These are phyloP conservation scores for Vanessa cardui DNA, from an alignment of 2,888 invertebrate species.

Conservation along the genomic window DNA sequence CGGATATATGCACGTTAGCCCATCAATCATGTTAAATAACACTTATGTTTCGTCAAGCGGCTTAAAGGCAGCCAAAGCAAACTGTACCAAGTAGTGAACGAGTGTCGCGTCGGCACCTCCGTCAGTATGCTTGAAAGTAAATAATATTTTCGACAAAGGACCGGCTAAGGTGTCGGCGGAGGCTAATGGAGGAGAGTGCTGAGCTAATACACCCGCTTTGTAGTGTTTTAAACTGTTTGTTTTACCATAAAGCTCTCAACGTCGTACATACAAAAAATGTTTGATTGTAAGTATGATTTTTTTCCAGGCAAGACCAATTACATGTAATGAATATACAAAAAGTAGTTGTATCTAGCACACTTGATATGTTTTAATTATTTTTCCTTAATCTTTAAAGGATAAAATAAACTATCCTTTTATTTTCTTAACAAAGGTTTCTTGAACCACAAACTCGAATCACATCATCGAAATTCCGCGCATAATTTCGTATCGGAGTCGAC, in stretches of 20 bases:
- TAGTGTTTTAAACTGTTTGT: constrained; percentile 83
- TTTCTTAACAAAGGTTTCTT: constrained; percentile 28
- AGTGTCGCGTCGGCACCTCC: constrained; percentile 71
- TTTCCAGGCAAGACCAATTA: background rate
- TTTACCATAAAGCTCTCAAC: constrained; percentile 80
- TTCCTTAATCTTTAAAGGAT: constrained; percentile 5
- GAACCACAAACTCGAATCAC: constrained; percentile 33
- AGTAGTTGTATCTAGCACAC: background rate
- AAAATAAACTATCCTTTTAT: constrained; percentile 18
- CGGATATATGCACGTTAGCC: constrained; percentile 24
- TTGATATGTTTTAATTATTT: background rate
- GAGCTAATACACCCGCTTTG: constrained; percentile 73
- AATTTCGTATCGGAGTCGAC: constrained; percentile 32
- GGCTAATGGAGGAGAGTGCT: constrained; percentile 81
- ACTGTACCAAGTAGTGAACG: constrained; percentile 62
- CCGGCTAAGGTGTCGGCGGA: constrained; percentile 72
- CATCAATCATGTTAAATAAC: constrained; percentile 44
- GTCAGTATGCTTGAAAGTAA: constrained; percentile 59
- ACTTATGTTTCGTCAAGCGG: constrained; percentile 46
- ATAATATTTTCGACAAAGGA: constrained; percentile 76
- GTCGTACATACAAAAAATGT: constrained; percentile 30
- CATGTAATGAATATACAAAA: background rate
- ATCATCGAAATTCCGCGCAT: constrained; percentile 41
- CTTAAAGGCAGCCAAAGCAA: constrained; percentile 61
- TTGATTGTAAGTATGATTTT: constrained; percentile 22